Base-by-base conservation (phyloP, 2,113 vertebrate genomes). In the Crocuta crocuta region DNA sequence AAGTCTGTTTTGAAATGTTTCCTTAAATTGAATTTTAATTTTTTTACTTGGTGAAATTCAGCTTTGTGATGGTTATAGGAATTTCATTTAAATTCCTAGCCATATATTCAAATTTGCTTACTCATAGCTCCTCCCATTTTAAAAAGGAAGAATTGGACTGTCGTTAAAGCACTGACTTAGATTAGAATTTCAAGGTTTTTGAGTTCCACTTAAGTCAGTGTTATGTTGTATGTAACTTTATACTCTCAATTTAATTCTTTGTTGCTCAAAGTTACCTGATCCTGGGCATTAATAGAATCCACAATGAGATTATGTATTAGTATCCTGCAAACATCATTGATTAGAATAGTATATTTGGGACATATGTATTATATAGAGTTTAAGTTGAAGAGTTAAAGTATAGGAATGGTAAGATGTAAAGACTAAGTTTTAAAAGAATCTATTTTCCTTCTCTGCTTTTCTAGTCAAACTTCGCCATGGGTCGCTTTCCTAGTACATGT, bases 401-500 rank as follows among this genome's bases (percentile, higher is more conserved):
- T 33, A 92, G 28, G 11, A 89, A 86, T 6, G 4, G 5, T 85
- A 95, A 96, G 26, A 15, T 92, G 10, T 80, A 71, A 97, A 55
- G 39, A 85, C 45, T 96, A 85, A 85, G 0, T 96, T 2, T 97
- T 10, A 63, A 91, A 28, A 84, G 0, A 95, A 50, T 94, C 0
- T 93, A 45, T 98, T 87, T 98, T 94, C 81, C 19, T 95, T 98
- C 7, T 98, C 98, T 98, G 89, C 97, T 97, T 98, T 98, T 96
- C 96, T 97, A 99, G 99, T 99, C 99, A 26, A 99, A 99, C 98
- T 99, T 99, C 17, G 99, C 99, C 74, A 99, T 99, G 99, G 99
- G 99, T 91, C 99, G 99, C 73, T 99, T 99, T 98, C 99, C 99
- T 89, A 99, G 99, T 98, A 99, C 99, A 23, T 99, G 99, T 97